phyloP scores from a whole-genome alignment of 2,797 vertebrate genomes.

The Paramormyrops hopkinsi region DNA sequence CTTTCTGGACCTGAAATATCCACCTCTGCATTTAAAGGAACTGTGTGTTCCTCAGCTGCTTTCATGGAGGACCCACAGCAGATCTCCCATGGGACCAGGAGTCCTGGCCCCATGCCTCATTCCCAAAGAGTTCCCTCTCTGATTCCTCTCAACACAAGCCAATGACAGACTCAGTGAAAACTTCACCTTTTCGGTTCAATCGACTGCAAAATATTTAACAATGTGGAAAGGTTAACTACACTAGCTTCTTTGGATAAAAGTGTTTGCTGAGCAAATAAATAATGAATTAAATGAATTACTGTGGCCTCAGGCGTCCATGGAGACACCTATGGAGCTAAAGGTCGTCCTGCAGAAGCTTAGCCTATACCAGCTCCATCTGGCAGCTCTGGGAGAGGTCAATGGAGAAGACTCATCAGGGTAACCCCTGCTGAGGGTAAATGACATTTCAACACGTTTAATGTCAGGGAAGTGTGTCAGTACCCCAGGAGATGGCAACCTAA shows the following conservation, averaged over 20 bases:
- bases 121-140: neutral
- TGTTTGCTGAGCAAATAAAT: conserved; percentile 4
- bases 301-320: neutral
- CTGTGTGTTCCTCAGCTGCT: neutral
- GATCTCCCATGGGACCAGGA: neutral
- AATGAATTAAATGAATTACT: neutral
- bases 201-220: neutral
- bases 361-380: neutral
- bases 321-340: neutral
- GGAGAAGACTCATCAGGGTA: neutral
- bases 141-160: neutral
- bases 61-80: neutral
- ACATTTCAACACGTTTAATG: conserved; percentile 10
- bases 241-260: neutral
- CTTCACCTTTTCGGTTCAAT: neutral
- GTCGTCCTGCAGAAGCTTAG: neutral
- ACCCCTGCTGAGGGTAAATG: neutral
- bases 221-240: neutral
- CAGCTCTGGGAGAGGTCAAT: neutral
- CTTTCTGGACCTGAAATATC: neutral
- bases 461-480: neutral
- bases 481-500: conserved; percentile 5
- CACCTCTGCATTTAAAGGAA: neutral
- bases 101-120: neutral
- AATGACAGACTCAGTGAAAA: neutral